Percentiles rank a stretch among this genome's conserved stretches.
Evolutionary conservation across 2,888 invertebrate genomes (phyloP).

Genomic region (Netelia virgata): DNA sequence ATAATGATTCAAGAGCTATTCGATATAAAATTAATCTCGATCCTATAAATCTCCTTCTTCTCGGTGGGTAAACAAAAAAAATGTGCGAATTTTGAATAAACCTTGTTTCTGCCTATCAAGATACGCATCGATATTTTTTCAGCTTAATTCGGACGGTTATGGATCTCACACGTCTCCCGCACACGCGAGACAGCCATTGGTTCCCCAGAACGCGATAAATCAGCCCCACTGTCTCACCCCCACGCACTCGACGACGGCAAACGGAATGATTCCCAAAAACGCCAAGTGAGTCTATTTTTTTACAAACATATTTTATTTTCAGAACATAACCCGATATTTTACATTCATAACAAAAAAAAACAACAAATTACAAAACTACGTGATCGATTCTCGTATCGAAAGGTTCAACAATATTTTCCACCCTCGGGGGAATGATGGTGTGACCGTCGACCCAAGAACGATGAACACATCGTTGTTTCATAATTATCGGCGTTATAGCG

Average conservation of each 20-base stretch:
- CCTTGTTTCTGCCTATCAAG: not conserved
- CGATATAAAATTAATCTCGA: not conserved
- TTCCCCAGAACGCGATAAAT: constrained; percentile 88
- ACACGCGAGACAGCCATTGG: constrained; percentile 90
- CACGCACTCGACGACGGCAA: constrained; percentile 85
- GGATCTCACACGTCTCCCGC: constrained; percentile 94
- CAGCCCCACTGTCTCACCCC: constrained; percentile 83
- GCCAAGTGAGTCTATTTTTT: constrained; percentile 90
- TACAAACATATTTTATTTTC: constrained; percentile 74
- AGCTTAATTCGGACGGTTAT: constrained; percentile 95
- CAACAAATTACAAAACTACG: not conserved
- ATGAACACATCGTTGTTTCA: not conserved
- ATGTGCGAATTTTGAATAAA: not conserved
- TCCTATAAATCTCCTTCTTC: not conserved
- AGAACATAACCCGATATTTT: too few species aligned
- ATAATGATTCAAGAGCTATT: not conserved
- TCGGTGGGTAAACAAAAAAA: not conserved
- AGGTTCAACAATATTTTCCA: not conserved
- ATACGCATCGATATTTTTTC: constrained; percentile 73
- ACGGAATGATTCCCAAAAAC: constrained; percentile 90
- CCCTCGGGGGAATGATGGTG: not conserved
- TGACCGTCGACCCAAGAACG: not conserved
- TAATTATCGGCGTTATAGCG: not conserved
- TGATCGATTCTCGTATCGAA: too few species aligned
- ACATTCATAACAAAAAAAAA: not conserved